Evolutionary conservation across 2,113 vertebrate species (phyloP), one percentile per base, ranked within the genome.

Genomic region (Pantherophis guttatus): DNA sequence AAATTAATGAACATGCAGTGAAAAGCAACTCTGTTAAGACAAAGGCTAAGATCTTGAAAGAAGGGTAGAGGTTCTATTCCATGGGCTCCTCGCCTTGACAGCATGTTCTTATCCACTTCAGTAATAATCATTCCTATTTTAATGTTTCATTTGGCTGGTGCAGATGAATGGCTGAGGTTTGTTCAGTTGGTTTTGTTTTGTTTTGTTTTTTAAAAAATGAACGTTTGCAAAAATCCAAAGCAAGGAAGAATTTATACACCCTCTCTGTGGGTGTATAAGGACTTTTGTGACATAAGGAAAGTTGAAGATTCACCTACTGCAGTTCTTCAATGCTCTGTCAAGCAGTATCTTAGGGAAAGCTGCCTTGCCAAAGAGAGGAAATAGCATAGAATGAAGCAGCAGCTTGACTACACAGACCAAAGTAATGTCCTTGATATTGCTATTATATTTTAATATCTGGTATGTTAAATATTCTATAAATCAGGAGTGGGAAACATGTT

Each of bases 301-400:
- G 26, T 13, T 70, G 62, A 70, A 70, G 29, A 70, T 70, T 70
- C 62, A n/a, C 29, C 12, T n/a, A 70, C 5, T n/a, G 4, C 62
- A 88, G 15, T 24, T 88, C 53, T 33, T 53, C 19, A 88, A 88
- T 19, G 6, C 8, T 88, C 29, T 39, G 21, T 85, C 59, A 81
- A 58, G 52, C 86, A 85, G 44, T 75, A 26, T 54, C 12, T 70
- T 70, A 89, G 70, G n/a, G 81, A 93, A 75, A 81, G 52, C 59
- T 88, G 59, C 86, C 81, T 59, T 70, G 62, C 29, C 91, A 81
- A 85, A 85, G 44, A 88, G 54, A 91, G 90, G 62, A 89, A 91
- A 86, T 4, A 6, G 70, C n/a, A 93, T 52, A 89, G 65, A 29
- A n/a, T 15, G 87, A 93, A 62, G 5, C 8, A 86, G 54, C 85